Conservation (phyloP, 2,888 invertebrate species). For the Abrostola triplasia region DNA sequence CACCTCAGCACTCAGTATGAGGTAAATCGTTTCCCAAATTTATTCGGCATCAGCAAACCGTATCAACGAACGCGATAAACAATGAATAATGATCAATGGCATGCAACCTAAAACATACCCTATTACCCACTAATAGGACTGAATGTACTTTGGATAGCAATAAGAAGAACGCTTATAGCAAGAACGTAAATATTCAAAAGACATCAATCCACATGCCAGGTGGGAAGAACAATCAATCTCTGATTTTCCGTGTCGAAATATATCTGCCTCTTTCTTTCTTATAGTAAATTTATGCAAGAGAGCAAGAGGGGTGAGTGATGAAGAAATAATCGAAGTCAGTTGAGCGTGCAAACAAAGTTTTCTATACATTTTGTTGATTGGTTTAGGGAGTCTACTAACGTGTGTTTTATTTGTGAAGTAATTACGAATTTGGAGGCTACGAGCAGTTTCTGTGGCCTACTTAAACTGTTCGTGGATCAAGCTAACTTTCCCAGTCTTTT, state of each 20-base stretch:
- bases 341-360: slow-evolving; percentile 32
- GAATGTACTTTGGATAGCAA: slow-evolving; percentile 11
- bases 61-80: slow-evolving; percentile 53
- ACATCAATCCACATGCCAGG: slow-evolving; percentile 65
- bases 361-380: slow-evolving; percentile 24
- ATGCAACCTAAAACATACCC: slow-evolving; percentile 27
- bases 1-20: slow-evolving; percentile 33
- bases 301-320: slow-evolving; percentile 52
- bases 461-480: background rate
- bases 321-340: slow-evolving; percentile 56
- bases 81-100: slow-evolving; percentile 51
- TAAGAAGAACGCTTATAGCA: slow-evolving; percentile 49
- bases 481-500: background rate
- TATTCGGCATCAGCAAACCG: slow-evolving; percentile 52
- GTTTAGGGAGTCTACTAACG: slow-evolving; percentile 7
- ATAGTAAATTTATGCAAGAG: slow-evolving; percentile 22
- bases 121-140: slow-evolving; percentile 19
- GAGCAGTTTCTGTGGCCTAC: slow-evolving; percentile 3
- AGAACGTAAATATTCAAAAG: slow-evolving; percentile 63
- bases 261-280: slow-evolving; percentile 48
- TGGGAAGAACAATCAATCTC: slow-evolving; percentile 69
- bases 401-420: slow-evolving; percentile 37
- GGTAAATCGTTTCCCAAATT: slow-evolving; percentile 48
- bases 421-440: slow-evolving; percentile 30
- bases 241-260: slow-evolving; percentile 61